These are phyloP conservation scores for Sebastiscus tertius DNA, from an alignment of 2,797 vertebrate species.

Conservation along the genomic window DNA sequence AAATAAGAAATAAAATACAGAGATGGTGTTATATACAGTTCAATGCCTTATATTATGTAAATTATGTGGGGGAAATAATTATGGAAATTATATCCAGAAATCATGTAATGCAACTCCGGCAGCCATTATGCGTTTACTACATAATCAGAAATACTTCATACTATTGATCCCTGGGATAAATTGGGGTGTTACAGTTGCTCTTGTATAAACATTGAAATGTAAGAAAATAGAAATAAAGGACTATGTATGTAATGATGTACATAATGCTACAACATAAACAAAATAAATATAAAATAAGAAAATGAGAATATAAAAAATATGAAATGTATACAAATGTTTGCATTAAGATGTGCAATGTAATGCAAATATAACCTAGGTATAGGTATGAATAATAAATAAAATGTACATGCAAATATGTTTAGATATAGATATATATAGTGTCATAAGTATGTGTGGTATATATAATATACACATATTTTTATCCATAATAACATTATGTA, in stretches of 20 bases:
- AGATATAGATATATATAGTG: too few species aligned
- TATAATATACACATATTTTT: background rate
- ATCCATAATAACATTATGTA: too few species aligned
- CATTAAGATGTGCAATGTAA: too few species aligned
- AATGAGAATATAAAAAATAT: too few species aligned
- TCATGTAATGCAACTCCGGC: background rate
- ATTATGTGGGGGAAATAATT: background rate
- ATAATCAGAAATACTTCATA: too few species aligned
- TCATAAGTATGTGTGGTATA: background rate
- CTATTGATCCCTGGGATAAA: too few species aligned
- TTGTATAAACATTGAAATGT: too few species aligned
- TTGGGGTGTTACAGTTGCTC: too few species aligned
- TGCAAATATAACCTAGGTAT: background rate
- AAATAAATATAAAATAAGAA: too few species aligned
- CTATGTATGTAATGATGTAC: too few species aligned
- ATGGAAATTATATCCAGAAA: background rate
- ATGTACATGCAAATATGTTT: background rate
- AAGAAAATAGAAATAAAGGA: too few species aligned
- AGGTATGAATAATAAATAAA: background rate
- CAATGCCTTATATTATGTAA: background rate
- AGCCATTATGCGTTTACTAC: background rate
- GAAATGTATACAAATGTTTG: fast-evolving
- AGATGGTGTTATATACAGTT: background rate
- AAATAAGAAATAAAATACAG: background rate
- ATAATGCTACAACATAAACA: too few species aligned